Evolutionary conservation across 2,797 vertebrate species (phyloP), one percentile per base, ranked within the genome.

Genomic region (Squalus acanthias): DNA sequence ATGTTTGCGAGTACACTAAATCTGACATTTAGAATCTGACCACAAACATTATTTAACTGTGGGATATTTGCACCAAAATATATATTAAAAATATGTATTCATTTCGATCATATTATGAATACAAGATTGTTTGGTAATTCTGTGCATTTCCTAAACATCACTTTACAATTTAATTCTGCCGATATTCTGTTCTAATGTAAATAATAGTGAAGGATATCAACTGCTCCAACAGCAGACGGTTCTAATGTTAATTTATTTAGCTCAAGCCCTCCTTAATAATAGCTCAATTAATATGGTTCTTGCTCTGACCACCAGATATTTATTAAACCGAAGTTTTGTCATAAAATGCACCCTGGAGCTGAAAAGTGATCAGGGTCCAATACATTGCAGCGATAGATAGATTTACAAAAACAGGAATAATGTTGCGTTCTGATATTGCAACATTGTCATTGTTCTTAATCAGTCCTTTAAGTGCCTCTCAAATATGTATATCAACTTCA

Each of bases 371-470:
- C 70, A 53, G 46, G 15, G 50, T 33, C 70, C 70, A 76, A 29
- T 33, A 57, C 50, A 17, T 57, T 57, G 12, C 0, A 60, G 70
- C 13, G 9, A 57, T 33, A 33, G 69, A 95, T 20, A 60, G 70
- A 57, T 72, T 95, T 76, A 20, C 50, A 60, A 76, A 50, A 95
- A 95, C 15, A 33, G 94, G 26, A 72, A 74, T 72, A 95, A 57
- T 95, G 72, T 60, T 60, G 70, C 33, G 70, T 95, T 95, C 50
- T 60, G 46, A 95, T 72, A 95, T 53, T 76, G 70, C 13, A 95
- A 74, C 69, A 95, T n/a, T 95, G 24, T 76, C 50, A 57, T 39
- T 53, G 70, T 74, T 72, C 50, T 74, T 95, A 95, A 95, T 76
- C 94, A 9, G 24, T 76, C 70, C 46, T 95, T 76, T 33, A 74